Conservation (phyloP, 2,888 invertebrate genomes). For the Luperina nickerlii region DNA sequence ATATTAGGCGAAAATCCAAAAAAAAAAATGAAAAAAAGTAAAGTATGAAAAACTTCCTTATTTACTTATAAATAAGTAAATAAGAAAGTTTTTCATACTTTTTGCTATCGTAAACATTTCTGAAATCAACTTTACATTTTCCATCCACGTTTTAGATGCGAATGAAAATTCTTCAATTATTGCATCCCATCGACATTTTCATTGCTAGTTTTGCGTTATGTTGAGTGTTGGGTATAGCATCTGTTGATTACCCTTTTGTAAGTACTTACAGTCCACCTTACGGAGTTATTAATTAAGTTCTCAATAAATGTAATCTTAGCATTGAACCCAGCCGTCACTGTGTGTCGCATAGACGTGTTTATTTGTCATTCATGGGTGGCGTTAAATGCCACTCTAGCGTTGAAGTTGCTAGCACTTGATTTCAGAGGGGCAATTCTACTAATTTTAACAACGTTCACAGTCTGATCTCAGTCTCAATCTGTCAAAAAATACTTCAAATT, state of each 20-base stretch:
- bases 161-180: neutral
- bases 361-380: slow-evolving; percentile 16
- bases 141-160: slow-evolving; percentile 2
- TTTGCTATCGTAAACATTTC: slow-evolving; percentile 15
- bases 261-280: neutral
- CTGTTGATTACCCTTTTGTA: neutral
- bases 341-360: slow-evolving; percentile 18
- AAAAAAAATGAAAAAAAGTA: no score
- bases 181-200: slow-evolving; percentile 26
- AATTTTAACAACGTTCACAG: no score
- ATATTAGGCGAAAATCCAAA: no score
- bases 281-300: neutral
- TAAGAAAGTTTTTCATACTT: slow-evolving; percentile 6
- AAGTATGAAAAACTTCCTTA: no score
- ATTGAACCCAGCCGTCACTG: neutral
- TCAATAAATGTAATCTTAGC: slow-evolving; percentile 1
- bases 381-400: slow-evolving; percentile 19
- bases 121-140: slow-evolving; percentile 20
- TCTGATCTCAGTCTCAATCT: no score
- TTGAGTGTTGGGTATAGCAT: neutral
- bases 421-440: no score
- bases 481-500: no score
- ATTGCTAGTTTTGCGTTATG: slow-evolving; percentile 2
- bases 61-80: neutral
- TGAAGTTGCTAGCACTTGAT: slow-evolving; percentile 32